Evolutionary conservation across 2,888 invertebrate genomes (phyloP).

Genomic region (Drosophila koepferae): DNA sequence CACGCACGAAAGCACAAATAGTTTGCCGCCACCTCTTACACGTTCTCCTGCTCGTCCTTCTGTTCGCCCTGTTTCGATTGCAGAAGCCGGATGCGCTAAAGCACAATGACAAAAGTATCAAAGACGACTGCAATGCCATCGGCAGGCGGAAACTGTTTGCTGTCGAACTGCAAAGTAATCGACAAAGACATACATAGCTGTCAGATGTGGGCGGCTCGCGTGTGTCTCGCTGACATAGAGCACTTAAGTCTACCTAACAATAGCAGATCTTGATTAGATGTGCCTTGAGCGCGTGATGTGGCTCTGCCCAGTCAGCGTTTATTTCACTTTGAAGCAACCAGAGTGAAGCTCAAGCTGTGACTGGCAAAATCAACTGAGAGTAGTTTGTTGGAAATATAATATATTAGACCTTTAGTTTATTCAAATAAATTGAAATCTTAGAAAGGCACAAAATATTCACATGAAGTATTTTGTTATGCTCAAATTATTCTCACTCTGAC

Average conservation of each 20-base stretch:
- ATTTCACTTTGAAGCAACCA: constrained; percentile 3
- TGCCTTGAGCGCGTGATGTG: constrained; percentile 38
- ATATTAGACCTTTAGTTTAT: not conserved
- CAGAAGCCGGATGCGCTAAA: constrained; percentile 11
- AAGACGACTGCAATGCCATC: constrained; percentile 27
- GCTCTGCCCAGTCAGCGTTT: constrained; percentile 4
- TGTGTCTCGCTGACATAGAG: constrained; percentile 32
- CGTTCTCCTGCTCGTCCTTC: too few species aligned
- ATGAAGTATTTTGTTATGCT: not conserved
- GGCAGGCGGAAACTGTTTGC: constrained; percentile 53
- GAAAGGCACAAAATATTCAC: not conserved
- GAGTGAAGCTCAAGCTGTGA: not conserved
- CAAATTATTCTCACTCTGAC: too few species aligned
- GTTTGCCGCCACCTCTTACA: too few species aligned
- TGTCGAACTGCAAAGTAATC: constrained; percentile 45
- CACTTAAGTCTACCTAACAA: constrained; percentile 54
- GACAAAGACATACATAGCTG: constrained; percentile 20
- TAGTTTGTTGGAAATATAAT: not conserved
- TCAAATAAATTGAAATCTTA: not conserved
- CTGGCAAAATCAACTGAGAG: not conserved
- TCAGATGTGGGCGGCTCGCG: constrained; percentile 6
- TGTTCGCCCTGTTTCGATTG: constrained; percentile 10
- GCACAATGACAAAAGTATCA: constrained; percentile 30
- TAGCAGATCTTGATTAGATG: constrained; percentile 64
- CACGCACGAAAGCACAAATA: constrained; percentile 20